Conservation (phyloP, 92 coral and sea anemone genomes). For the Scolanthus callimorphus region DNA sequence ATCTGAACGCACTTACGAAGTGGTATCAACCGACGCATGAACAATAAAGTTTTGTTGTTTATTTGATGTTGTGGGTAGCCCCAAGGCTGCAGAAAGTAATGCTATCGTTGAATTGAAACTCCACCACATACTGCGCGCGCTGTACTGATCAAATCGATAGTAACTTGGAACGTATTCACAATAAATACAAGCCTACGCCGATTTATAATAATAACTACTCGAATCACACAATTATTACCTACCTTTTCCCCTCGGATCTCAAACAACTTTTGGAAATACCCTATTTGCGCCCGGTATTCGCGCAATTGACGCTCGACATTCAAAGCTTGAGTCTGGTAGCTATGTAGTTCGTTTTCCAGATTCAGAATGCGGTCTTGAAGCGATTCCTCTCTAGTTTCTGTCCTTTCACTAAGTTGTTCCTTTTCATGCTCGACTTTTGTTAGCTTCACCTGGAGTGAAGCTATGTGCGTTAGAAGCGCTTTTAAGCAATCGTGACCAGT, state of each 20-base stretch:
- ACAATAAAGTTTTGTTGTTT: conserved; percentile 29
- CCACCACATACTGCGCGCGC: conserved; percentile 36
- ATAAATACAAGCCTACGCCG: no score
- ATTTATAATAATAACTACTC: no score
- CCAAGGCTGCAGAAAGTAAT: conserved; percentile 36
- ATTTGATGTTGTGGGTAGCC: conserved; percentile 25
- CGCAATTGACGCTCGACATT: conserved; percentile 89
- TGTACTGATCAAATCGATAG: conserved; percentile 61
- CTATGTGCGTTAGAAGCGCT: conserved; percentile 86
- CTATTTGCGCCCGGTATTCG: conserved; percentile 94
- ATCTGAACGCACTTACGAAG: conserved; percentile 16
- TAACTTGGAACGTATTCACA: background rate
- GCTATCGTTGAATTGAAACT: conserved; percentile 4
- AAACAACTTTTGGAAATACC: conserved; percentile 69
- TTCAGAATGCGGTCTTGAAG: conserved; percentile 91
- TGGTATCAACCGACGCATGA: conserved; percentile 4
- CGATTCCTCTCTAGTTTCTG: conserved; percentile 82
- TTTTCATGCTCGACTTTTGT: conserved; percentile 92
- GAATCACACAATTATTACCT: no score
- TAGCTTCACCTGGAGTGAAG: conserved; percentile 90
- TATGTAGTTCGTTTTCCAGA: conserved; percentile 90
- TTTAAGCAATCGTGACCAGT: conserved; percentile 88
- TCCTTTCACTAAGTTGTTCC: conserved; percentile 80
- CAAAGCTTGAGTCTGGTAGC: conserved; percentile 91
- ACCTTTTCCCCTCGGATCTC: conserved; percentile 87